Evolutionary conservation across 1,140 invertebrate genomes (phyloP).

Genomic region (Pseudomyrmex pallidus): DNA sequence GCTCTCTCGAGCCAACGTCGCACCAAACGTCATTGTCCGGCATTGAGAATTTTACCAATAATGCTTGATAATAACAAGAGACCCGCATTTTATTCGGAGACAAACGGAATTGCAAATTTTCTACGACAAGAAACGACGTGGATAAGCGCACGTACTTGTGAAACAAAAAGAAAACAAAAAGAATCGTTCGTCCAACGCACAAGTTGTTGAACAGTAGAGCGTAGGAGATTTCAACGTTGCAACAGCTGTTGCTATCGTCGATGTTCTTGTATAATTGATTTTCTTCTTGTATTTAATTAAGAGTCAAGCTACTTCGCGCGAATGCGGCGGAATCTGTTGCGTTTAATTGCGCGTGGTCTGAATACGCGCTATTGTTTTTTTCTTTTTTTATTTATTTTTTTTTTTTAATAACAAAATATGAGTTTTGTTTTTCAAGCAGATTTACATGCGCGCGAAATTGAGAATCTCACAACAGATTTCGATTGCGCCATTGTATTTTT

Average conservation of each 20-base stretch:
- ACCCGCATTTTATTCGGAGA: too few relatives aligned
- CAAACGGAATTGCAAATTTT: neutral
- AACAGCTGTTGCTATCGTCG: slow-evolving; percentile 63
- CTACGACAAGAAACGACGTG: neutral
- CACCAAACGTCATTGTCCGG: neutral
- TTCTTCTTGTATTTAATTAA: slow-evolving; percentile 18
- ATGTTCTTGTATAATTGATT: slow-evolving; percentile 33
- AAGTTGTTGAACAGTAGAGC: slow-evolving; percentile 35
- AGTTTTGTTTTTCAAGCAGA: neutral
- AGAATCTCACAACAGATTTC: slow-evolving; percentile 61
- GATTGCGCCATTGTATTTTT: slow-evolving; percentile 49
- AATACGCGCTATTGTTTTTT: neutral
- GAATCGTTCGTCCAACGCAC: slow-evolving; percentile 67
- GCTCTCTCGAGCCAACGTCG: neutral
- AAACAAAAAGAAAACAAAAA: slow-evolving; percentile 36
- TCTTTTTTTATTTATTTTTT: neutral
- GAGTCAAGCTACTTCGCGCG: slow-evolving; percentile 57
- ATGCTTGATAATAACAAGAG: neutral
- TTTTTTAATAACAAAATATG: neutral
- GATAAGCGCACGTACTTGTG: neutral
- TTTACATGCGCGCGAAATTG: neutral
- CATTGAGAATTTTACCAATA: neutral
- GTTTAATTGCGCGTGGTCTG: neutral
- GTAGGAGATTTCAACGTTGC: slow-evolving; percentile 28
- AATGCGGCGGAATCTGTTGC: slow-evolving; percentile 65